A percentile compares a stretch with the other conserved stretches of the same genome.
Evolutionary conservation across 2,113 vertebrate genomes (phyloP).

Genomic region (Heptranchias perlo): DNA sequence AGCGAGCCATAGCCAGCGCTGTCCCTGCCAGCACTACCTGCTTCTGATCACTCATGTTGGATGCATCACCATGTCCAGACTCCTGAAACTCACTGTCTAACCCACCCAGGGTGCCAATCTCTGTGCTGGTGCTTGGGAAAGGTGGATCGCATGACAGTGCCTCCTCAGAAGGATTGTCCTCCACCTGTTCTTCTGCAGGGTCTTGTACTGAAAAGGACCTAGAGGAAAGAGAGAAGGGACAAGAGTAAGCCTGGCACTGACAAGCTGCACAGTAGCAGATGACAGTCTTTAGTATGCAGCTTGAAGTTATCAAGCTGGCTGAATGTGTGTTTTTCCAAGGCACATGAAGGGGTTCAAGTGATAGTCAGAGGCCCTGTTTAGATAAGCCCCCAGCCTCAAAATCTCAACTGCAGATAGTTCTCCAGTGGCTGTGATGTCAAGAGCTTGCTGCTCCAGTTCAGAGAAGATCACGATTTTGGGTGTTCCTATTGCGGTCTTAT

Average conservation of each 20-base stretch:
- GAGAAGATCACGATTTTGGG: too few relatives aligned
- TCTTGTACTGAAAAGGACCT: not conserved
- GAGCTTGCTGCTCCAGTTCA: too few relatives aligned
- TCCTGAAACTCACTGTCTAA: not conserved
- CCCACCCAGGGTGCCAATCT: not conserved
- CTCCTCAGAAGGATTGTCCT: not conserved
- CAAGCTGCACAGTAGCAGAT: too few relatives aligned
- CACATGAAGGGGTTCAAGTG: not conserved
- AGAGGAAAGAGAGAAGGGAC: not conserved
- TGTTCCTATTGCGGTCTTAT: too few relatives aligned
- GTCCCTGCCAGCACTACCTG: not conserved
- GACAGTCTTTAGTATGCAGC: too few relatives aligned
- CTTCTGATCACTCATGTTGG: not conserved
- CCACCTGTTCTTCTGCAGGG: not conserved
- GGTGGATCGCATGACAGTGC: not conserved
- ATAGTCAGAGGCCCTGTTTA: too few relatives aligned
- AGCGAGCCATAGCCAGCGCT: too few relatives aligned
- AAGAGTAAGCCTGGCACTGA: too few relatives aligned
- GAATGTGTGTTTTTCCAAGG: not conserved
- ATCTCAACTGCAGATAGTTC: too few relatives aligned
- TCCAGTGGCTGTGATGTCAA: too few relatives aligned
- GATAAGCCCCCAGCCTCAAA: too few relatives aligned
- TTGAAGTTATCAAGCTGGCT: not conserved
- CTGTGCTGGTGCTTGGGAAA: not conserved
- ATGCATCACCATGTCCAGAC: not conserved